Conservation (phyloP, 2,113 vertebrate species). For the Crotalus viridis region DNA sequence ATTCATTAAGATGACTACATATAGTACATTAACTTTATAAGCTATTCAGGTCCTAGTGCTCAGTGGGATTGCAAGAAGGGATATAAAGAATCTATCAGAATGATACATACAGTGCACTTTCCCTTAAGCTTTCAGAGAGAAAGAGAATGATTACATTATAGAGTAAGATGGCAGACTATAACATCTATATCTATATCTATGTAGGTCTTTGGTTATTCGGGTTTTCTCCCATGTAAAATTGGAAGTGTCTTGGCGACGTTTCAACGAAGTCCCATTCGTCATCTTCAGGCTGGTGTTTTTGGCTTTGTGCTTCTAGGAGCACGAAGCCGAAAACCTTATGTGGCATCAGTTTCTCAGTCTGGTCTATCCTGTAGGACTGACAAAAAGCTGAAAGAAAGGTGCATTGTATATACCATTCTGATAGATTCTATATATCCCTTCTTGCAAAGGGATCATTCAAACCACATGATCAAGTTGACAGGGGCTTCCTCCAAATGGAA, state of each 20-base stretch:
- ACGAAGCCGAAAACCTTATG: background rate
- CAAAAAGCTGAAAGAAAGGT: background rate
- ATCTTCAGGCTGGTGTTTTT: too few relatives aligned
- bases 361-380: background rate
- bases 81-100: background rate
- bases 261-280: too few relatives aligned
- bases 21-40: background rate
- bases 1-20: background rate
- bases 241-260: too few relatives aligned
- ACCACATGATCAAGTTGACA: background rate
- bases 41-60: background rate
- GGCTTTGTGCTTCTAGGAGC: too few relatives aligned
- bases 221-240: too few relatives aligned
- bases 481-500: background rate
- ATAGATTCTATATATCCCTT: too few relatives aligned
- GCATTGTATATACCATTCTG: background rate
- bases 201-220: too few relatives aligned
- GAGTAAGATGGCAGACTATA: background rate
- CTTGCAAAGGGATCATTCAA: background rate
- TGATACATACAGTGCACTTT: background rate
- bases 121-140: background rate
- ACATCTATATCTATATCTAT: background rate
- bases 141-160: background rate
- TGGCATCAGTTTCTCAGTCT: background rate
- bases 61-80: background rate